Conservation (phyloP, 2,888 invertebrate genomes). For the Melanotus villosus region DNA sequence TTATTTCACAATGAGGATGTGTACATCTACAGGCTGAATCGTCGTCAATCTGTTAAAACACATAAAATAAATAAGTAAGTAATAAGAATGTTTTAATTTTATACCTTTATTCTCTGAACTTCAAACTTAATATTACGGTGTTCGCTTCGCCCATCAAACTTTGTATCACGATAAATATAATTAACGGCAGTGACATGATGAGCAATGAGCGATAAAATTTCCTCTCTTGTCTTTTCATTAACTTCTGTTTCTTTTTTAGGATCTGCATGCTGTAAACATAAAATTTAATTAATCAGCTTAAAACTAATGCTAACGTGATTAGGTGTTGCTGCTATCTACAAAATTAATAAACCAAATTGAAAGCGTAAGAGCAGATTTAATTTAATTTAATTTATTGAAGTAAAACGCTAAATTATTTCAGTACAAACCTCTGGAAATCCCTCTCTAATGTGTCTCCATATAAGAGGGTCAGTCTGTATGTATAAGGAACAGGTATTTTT, state of each 20-base stretch:
- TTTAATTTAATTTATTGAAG: too few species aligned
- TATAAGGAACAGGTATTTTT: slow-evolving; percentile 95
- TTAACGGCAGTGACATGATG: slow-evolving; percentile 99
- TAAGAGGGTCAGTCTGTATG: slow-evolving; percentile 98
- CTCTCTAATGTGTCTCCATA: slow-evolving; percentile 94
- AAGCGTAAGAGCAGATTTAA: too few species aligned
- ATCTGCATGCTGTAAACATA: slow-evolving; percentile 77
- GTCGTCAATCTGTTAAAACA: slow-evolving; percentile 86
- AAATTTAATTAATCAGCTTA: slow-evolving; percentile 17
- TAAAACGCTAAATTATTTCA: too few species aligned
- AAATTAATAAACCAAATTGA: slow-evolving; percentile 10
- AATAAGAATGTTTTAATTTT: not conserved
- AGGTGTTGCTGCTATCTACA: not conserved
- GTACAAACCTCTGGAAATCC: slow-evolving; percentile 86
- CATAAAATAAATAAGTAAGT: not conserved
- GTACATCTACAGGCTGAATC: slow-evolving; percentile 81
- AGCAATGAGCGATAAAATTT: slow-evolving; percentile 96
- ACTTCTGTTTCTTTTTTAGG: slow-evolving; percentile 77
- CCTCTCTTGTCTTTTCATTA: slow-evolving; percentile 93
- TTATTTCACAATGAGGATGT: slow-evolving; percentile 76
- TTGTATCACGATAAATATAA: slow-evolving; percentile 95
- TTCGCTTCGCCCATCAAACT: slow-evolving; percentile 91
- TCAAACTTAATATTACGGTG: slow-evolving; percentile 97
- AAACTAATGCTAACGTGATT: slow-evolving; percentile 7
- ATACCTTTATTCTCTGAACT: slow-evolving; percentile 88